Evolutionary conservation across 1,140 invertebrate species (phyloP).

Genomic region (Drosophila ohnishii): DNA sequence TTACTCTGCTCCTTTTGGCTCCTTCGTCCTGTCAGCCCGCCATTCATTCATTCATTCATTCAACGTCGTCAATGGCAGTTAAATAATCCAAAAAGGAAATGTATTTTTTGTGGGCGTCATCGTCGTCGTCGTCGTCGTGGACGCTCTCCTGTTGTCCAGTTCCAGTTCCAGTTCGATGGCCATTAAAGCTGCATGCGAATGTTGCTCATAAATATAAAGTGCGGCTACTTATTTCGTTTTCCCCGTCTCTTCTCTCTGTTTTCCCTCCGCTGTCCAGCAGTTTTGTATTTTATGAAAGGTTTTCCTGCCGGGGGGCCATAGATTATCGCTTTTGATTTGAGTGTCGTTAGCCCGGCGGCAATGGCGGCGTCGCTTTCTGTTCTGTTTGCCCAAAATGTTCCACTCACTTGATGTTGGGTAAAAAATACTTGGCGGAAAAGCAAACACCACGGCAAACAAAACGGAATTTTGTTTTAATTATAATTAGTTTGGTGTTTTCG

Average conservation of each 20-base stretch:
- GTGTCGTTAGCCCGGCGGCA: slow-evolving; percentile 53
- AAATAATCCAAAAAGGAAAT: slow-evolving; percentile 72
- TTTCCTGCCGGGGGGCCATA: slow-evolving; percentile 58
- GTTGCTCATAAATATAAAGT: slow-evolving; percentile 71
- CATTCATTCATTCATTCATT: slow-evolving; percentile 63
- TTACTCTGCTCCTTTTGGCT: slow-evolving; percentile 36
- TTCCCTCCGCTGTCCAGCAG: slow-evolving; percentile 3
- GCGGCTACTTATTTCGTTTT: slow-evolving; percentile 61
- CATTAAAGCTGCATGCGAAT: slow-evolving; percentile 74
- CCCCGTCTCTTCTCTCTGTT: background rate
- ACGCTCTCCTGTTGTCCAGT: slow-evolving; percentile 39
- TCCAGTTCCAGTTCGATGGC: slow-evolving; percentile 60
- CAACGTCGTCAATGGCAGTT: slow-evolving; percentile 61
- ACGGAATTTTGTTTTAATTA: slow-evolving; percentile 63
- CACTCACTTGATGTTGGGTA: slow-evolving; percentile 35
- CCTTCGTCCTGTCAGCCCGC: slow-evolving; percentile 25
- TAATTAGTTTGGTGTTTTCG: slow-evolving; percentile 51
- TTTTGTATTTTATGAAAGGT: slow-evolving; percentile 58
- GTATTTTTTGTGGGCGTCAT: slow-evolving; percentile 68
- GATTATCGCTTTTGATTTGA: slow-evolving; percentile 72
- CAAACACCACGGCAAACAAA: slow-evolving; percentile 28
- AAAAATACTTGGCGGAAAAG: slow-evolving; percentile 12
- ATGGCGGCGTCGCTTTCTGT: slow-evolving; percentile 27
- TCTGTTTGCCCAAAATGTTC: slow-evolving; percentile 35
- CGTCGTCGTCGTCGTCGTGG: slow-evolving; percentile 10